These are phyloP conservation scores for Apeira syringaria DNA, from an alignment of 2,888 invertebrate species.

Conservation along the genomic window DNA sequence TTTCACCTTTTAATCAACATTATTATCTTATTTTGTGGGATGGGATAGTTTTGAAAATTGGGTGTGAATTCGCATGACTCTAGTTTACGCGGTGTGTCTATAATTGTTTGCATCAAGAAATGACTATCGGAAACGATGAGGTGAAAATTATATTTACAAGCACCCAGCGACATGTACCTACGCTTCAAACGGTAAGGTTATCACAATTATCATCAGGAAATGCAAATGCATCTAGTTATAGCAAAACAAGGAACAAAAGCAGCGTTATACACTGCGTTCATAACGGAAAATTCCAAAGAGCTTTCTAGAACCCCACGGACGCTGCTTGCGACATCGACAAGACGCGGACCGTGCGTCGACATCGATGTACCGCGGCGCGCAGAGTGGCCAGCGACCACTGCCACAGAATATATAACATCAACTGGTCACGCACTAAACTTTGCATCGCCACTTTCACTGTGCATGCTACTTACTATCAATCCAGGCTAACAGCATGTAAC, in stretches of 20 bases:
- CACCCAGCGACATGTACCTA: no score
- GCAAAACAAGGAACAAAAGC: conserved; percentile 43
- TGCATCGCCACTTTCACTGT: conserved; percentile 70
- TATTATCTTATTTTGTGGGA: no score
- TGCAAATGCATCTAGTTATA: conserved; percentile 27
- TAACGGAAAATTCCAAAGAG: conserved; percentile 60
- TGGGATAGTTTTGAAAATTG: no score
- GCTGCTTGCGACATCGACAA: conserved; percentile 56
- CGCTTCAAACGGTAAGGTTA: no score
- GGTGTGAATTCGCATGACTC: no score
- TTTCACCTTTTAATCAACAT: no score
- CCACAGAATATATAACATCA: no score
- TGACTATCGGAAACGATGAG: no score
- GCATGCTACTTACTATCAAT: conserved; percentile 33
- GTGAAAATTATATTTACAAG: no score
- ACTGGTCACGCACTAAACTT: conserved; percentile 23
- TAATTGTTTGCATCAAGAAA: no score
- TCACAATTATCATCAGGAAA: conserved; percentile 32
- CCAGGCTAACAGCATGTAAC: conserved; percentile 21
- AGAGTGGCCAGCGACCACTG: conserved; percentile 10
- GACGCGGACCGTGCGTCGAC: conserved; percentile 27
- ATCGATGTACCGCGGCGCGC: conserved; percentile 16
- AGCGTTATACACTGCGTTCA: conserved; percentile 33
- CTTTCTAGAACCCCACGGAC: conserved; percentile 65
- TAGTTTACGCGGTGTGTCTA: no score